phyloP scores from a whole-genome alignment of 2,888 invertebrate genomes.

The Isoperla grammatica region DNA sequence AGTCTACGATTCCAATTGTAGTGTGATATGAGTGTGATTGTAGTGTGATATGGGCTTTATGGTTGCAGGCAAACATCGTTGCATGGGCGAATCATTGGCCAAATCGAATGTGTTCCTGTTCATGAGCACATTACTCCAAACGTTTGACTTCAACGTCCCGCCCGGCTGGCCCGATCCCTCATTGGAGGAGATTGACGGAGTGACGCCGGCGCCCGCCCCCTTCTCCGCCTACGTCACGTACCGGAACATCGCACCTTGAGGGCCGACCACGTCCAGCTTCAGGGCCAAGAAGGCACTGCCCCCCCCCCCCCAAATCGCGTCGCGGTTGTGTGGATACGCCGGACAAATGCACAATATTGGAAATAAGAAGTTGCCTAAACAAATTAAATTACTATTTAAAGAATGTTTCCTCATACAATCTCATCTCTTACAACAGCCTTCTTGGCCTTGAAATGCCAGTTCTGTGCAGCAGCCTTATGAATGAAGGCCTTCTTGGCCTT shows the following conservation, averaged over 20 bases:
- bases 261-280: slow-evolving; percentile 21
- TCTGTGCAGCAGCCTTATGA: too few relatives aligned
- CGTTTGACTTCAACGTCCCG: slow-evolving; percentile 59
- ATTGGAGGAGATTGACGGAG: slow-evolving; percentile 65
- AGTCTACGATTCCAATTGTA: too few relatives aligned
- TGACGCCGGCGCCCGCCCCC: slow-evolving; percentile 68
- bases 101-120: slow-evolving; percentile 75
- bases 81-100: slow-evolving; percentile 74
- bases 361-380: too few relatives aligned
- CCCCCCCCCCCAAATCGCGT: neutral
- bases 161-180: slow-evolving; percentile 61
- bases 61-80: slow-evolving; percentile 61
- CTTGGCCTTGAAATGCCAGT: too few relatives aligned
- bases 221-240: slow-evolving; percentile 60
- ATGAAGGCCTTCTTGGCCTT: too few relatives aligned
- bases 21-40: too few relatives aligned
- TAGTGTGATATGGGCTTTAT: too few relatives aligned
- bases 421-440: too few relatives aligned
- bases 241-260: slow-evolving; percentile 38
- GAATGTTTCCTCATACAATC: too few relatives aligned
- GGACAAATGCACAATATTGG: too few relatives aligned
- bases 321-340: too few relatives aligned
- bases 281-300: slow-evolving; percentile 29
- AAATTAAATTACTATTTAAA: too few relatives aligned
- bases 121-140: slow-evolving; percentile 65